Percentiles rank a stretch among this genome's conserved stretches.
phyloP scores from a whole-genome alignment of 1,140 invertebrate species.

The Melanaphis sacchari region DNA sequence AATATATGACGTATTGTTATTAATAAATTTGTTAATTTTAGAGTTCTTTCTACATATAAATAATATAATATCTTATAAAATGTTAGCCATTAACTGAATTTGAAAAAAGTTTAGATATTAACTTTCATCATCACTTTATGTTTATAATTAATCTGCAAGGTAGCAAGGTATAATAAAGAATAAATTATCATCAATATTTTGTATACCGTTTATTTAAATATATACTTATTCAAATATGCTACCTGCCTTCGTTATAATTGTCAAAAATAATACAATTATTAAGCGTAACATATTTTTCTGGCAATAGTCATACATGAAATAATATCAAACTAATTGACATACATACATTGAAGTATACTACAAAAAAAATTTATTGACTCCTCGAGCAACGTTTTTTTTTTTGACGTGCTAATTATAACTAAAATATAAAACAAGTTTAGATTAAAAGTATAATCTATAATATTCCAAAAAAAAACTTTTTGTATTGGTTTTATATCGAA shows the following conservation, averaged over 20 bases:
- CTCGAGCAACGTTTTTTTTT: background rate
- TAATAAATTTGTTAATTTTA: background rate
- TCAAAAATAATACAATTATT: background rate
- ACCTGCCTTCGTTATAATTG: background rate
- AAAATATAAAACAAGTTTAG: background rate
- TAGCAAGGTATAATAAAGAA: background rate
- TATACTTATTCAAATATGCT: background rate
- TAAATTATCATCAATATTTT: background rate
- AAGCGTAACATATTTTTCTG: background rate
- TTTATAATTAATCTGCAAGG: background rate
- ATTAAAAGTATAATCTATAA: too few relatives aligned
- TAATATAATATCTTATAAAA: background rate
- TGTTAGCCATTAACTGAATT: background rate
- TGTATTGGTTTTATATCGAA: too few relatives aligned
- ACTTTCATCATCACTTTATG: background rate
- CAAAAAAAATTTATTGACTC: background rate
- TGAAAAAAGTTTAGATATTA: background rate
- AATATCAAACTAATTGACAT: constrained; percentile 4
- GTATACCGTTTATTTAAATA: background rate
- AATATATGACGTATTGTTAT: background rate
- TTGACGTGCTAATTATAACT: background rate
- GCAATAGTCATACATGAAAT: background rate
- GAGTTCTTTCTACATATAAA: background rate
- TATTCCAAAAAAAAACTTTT: background rate
- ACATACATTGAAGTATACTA: background rate